Evolutionary conservation across 1,140 invertebrate species (phyloP), one percentile per base, ranked within the genome.

Genomic region (Dolichoris vasculosae): DNA sequence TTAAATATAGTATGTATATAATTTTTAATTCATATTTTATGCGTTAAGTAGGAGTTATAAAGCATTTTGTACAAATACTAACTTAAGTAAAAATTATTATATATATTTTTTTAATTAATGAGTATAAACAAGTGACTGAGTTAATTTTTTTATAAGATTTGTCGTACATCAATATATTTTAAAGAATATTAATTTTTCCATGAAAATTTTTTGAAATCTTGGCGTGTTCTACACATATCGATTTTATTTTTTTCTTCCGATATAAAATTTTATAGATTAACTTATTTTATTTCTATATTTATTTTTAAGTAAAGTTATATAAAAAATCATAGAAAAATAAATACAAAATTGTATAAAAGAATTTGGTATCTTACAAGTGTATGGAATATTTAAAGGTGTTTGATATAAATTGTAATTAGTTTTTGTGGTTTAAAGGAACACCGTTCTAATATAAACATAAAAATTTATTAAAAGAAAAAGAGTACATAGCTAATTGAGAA

Each of bases 21-120:
- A 64, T 35, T 80, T 80, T 80, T 80, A 23, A 40, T 40, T 40
- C 32, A 11, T 30, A 80, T 2, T 32, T 80, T 80, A 78, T 35
- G 15, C n/a, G 40, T n/a, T 15, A 75, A 83, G 20, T 75, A 43
- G 55, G 26, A 75, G n/a, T 13, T 78, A 40, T 78, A 77, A 51
- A 77, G 26, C 38, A 59, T 78, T 79, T 51, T 59, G 30, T 83
- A 69, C 85, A 35, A 40, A 78, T 75, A 84, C 76, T 67, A 84
- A 46, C 64, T 79, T 82, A 43, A 71, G 43, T 51, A 81, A 48
- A 86, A 84, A 76, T 71, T 85, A 48, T 85, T 84, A 80, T 81
- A 86, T 83, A 30, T 67, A 51, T 86, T 86, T 71, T 87, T 86
- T 78, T 64, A 64, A 51, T 88, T 55, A 71, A 84, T 80, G 81